Evolutionary conservation across 2,113 vertebrate genomes (phyloP).

Genomic region (Erythrocercus mccallii): DNA sequence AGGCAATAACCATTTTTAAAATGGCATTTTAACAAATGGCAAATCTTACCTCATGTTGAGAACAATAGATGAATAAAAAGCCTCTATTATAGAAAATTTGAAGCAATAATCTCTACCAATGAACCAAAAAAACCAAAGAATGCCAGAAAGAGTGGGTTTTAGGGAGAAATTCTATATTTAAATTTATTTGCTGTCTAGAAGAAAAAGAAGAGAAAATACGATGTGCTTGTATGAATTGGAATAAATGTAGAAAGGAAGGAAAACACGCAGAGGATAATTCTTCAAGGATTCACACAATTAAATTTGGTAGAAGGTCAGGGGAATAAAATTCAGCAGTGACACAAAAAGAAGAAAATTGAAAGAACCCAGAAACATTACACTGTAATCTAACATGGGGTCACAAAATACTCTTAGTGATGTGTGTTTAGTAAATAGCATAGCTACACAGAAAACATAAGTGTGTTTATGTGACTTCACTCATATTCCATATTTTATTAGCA

Average conservation of each 20-base stretch:
- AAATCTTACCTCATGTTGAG: not conserved
- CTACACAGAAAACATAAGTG: not conserved
- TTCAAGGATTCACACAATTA: not conserved
- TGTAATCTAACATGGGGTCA: not conserved
- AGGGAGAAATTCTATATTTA: not conserved
- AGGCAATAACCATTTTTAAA: not conserved
- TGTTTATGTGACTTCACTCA: not conserved
- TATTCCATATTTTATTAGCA: not conserved
- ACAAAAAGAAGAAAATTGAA: not conserved
- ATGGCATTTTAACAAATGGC: constrained; percentile 1
- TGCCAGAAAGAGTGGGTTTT: not conserved
- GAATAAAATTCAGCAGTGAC: not conserved
- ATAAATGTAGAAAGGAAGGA: not conserved
- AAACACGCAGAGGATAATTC: not conserved
- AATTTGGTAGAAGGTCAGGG: not conserved
- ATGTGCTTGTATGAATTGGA: not conserved
- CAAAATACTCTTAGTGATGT: not conserved
- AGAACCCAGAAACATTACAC: fast-evolving
- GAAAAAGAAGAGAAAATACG: not conserved
- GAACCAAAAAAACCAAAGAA: not conserved
- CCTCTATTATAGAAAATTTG: not conserved
- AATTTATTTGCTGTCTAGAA: not conserved
- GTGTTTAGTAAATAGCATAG: not conserved
- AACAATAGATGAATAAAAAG: not conserved
- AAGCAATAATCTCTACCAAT: not conserved